Conservation (phyloP, 2,888 invertebrate genomes). For the Xanthorhoe designata region DNA sequence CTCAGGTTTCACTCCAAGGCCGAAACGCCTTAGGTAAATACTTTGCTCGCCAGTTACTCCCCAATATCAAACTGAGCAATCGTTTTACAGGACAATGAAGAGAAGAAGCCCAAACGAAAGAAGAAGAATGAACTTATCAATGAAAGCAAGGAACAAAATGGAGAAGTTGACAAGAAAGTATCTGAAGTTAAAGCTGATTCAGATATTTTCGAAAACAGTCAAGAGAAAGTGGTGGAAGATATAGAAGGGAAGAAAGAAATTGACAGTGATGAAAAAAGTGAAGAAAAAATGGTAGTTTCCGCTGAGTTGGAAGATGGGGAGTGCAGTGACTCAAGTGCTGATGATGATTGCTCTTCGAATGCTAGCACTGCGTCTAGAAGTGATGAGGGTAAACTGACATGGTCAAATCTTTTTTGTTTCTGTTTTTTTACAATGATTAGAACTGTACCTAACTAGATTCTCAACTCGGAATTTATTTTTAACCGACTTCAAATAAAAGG, state of each 20-base stretch:
- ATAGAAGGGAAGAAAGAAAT: conserved; percentile 16
- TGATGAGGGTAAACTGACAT: conserved; percentile 73
- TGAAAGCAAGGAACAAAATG: conserved; percentile 27
- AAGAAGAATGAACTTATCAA: conserved; percentile 45
- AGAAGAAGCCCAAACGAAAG: conserved; percentile 59
- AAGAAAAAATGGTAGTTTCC: conserved; percentile 22
- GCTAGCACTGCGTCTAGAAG: conserved; percentile 74
- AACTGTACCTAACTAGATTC: no score
- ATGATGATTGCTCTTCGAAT: conserved; percentile 62
- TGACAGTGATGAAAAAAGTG: conserved; percentile 19
- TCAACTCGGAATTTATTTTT: no score
- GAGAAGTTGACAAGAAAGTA: conserved; percentile 2
- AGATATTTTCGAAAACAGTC: conserved; percentile 34
- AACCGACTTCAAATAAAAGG: no score
- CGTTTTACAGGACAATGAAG: conserved; percentile 78
- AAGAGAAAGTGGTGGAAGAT: conserved; percentile 1
- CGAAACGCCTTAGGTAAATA: conserved; percentile 82
- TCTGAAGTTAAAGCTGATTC: background rate
- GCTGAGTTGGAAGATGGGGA: conserved; percentile 86
- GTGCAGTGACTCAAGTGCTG: conserved; percentile 84
- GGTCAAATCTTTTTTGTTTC: background rate
- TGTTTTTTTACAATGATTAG: background rate
- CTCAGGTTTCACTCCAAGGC: conserved; percentile 82
- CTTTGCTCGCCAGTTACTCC: conserved; percentile 64
- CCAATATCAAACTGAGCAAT: conserved; percentile 75